Base-by-base conservation (phyloP, 1,140 invertebrate species). In the Bombus waltoni region DNA sequence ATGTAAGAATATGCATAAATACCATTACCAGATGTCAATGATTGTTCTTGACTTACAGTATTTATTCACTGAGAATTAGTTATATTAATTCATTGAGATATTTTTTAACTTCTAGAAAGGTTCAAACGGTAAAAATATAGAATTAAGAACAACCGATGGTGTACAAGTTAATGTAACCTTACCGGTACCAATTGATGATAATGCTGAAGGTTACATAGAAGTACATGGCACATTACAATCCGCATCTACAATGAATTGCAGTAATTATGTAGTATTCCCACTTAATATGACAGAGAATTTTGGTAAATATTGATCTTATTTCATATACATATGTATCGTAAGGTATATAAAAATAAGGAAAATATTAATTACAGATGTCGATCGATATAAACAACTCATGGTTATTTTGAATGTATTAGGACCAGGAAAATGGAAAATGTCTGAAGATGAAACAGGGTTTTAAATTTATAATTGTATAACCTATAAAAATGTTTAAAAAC, bases 61-160 rank as follows among this genome's bases (percentile, higher is more conserved):
- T 13, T n/a, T 53, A 28, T 59, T 44, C 15, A 32, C 15, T 59
- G 38, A 70, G 38, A 57, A 25, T 38, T 40, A 42, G 3, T 22
- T 47, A 65, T 11, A 57, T 44, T 53, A 57, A 71, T 83, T 59
- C 28, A 13, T 42, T 79, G 15, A 32, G n/a, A 35, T 2, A 72
- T 66, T 18, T 82, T 81, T 80, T 53, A 70, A 75, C 81, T 53
- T 68, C n/a, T 42, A 94, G 94, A 86, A 94, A 62, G 88, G 87
- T 76, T 80, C 93, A 13, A 92, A 83, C 87, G 93, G 93, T 70
- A 93, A 83, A 73, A 90, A 85, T 53, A 53, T 94, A 28, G 93
- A 94, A 82, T 65, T 95, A 47, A 89, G 81, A 80, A 94, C 94
- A 35, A 90, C 91, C 0, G 94, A 95, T 68, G 83, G 92, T 65